Conservation (phyloP, 2,113 vertebrate genomes). For the Taurulus bubalis region DNA sequence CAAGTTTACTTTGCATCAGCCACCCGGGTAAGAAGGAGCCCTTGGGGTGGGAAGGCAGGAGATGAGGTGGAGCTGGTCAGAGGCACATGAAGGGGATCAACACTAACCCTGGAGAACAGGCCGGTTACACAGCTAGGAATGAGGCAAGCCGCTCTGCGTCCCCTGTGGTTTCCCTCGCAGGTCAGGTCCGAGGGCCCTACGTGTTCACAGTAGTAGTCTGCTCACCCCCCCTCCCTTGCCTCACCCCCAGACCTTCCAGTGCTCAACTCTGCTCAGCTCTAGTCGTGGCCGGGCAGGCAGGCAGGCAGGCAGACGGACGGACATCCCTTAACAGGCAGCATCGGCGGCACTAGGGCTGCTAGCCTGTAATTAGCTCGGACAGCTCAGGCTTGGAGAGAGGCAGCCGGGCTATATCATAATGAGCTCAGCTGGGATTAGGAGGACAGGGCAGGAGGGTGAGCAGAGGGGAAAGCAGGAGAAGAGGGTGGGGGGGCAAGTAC, state of each 20-base stretch:
- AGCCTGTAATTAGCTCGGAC: conserved; percentile 99
- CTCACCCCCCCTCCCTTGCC: neutral
- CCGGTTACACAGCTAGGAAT: conserved; percentile 87
- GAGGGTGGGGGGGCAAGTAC: conserved; percentile 86
- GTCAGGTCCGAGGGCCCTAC: conserved; percentile 95
- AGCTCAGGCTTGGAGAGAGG: conserved; percentile 98
- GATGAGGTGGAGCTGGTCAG: conserved; percentile 67
- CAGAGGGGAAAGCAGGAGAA: conserved; percentile 92
- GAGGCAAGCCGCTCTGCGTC: conserved; percentile 82
- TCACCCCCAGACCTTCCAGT: conserved; percentile 44
- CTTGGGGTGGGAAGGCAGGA: conserved; percentile 46
- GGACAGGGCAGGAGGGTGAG: conserved; percentile 94
- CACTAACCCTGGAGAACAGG: conserved; percentile 91
- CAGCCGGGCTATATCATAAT: conserved; percentile 99
- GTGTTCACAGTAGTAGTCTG: conserved; percentile 67
- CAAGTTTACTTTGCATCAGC: conserved; percentile 90
- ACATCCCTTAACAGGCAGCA: conserved; percentile 98
- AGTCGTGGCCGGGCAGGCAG: conserved; percentile 69
- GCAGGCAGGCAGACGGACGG: conserved; percentile 75
- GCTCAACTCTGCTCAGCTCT: conserved; percentile 56
- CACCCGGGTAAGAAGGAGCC: conserved; percentile 76
- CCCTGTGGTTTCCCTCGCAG: conserved; percentile 88
- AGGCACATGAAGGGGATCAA: conserved; percentile 92
- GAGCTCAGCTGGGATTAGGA: conserved; percentile 99
- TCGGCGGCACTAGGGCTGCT: conserved; percentile 86